phyloP scores from a whole-genome alignment of 2,113 vertebrate genomes.

The Chaetura pelagica region DNA sequence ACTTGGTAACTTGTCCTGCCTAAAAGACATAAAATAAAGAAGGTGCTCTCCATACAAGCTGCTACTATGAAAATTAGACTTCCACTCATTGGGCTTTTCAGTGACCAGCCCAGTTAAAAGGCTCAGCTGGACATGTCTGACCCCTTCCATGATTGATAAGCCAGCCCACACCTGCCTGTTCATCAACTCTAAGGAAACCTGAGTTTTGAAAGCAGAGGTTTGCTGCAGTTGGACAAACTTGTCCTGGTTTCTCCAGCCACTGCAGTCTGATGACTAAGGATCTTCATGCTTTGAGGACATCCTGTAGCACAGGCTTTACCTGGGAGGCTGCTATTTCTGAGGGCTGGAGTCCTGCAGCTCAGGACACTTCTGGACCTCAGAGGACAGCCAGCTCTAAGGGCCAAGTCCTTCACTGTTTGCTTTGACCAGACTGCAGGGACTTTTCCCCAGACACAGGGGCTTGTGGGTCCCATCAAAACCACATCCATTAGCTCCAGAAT shows the following conservation, averaged over 20 bases:
- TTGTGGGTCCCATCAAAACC: neutral
- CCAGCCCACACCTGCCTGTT: neutral
- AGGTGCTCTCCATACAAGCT: neutral
- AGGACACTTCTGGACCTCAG: neutral
- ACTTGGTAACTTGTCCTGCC: neutral
- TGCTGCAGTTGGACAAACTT: neutral
- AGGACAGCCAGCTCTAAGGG: neutral
- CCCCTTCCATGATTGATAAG: neutral
- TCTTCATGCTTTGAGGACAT: neutral
- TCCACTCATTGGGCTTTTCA: neutral
- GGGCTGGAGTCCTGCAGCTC: neutral
- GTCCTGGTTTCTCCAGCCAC: neutral
- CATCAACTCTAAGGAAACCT: neutral
- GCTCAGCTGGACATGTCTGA: neutral
- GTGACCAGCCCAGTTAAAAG: neutral
- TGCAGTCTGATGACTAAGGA: neutral
- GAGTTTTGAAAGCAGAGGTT: neutral
- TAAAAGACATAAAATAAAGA: no score
- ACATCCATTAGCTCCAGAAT: neutral
- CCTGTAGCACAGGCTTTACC: neutral
- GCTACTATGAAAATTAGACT: neutral
- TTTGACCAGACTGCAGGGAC: neutral
- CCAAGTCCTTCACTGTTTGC: neutral
- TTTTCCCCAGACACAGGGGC: rapidly evolving
- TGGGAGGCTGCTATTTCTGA: neutral